Evolutionary conservation across 2,888 invertebrate genomes (phyloP).

Genomic region (Philereme transversata): DNA sequence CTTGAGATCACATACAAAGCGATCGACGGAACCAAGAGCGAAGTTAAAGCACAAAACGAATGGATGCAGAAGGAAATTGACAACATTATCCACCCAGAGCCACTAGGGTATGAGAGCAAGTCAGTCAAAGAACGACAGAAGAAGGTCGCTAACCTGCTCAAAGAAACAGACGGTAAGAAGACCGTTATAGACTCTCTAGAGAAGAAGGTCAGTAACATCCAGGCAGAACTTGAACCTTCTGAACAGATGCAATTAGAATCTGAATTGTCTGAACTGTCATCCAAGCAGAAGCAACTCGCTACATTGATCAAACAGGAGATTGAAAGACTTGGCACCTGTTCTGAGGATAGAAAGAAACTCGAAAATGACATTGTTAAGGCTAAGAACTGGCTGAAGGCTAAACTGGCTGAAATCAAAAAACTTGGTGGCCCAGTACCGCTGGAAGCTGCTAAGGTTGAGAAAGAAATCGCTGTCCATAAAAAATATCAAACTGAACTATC

Average conservation of each 20-base stretch:
- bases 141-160: conserved; percentile 88
- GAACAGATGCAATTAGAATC: conserved; percentile 92
- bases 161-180: conserved; percentile 94
- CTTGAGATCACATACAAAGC: conserved; percentile 93
- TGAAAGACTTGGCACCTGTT: conserved; percentile 87
- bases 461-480: conserved; percentile 90
- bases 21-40: conserved; percentile 90
- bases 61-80: conserved; percentile 91
- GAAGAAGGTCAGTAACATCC: conserved; percentile 92
- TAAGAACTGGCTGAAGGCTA: conserved; percentile 91
- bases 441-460: conserved; percentile 92
- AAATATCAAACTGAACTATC: conserved; percentile 90
- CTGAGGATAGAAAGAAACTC: conserved; percentile 89
- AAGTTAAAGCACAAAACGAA: conserved; percentile 90
- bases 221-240: conserved; percentile 92
- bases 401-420: conserved; percentile 90
- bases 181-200: conserved; percentile 92
- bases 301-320: conserved; percentile 89
- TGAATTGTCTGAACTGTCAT: conserved; percentile 87
- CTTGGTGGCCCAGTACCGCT: conserved; percentile 90
- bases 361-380: conserved; percentile 91
- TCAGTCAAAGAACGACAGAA: conserved; percentile 90
- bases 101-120: conserved; percentile 90
- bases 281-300: conserved; percentile 90
- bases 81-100: conserved; percentile 86